Conservation (phyloP, 1,140 invertebrate genomes). For the Drosophila sechellia region DNA sequence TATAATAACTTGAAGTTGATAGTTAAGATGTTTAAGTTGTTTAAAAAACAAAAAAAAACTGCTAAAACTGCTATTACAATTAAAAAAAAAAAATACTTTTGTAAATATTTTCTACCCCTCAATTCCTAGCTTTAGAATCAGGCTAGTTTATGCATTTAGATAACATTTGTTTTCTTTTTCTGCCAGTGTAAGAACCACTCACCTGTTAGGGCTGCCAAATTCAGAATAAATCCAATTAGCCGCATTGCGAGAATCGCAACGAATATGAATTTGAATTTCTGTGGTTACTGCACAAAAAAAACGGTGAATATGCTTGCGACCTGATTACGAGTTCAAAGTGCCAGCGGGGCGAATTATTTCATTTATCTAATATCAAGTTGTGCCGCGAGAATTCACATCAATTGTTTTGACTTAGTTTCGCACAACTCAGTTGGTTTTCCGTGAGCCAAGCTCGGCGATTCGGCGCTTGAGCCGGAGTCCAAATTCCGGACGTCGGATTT, state of each 20-base stretch:
- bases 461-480: slow-evolving; percentile 26
- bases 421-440: slow-evolving; percentile 7
- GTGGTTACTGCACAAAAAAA: background rate
- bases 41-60: no score
- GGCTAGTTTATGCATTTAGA: no score
- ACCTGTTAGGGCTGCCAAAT: slow-evolving; percentile 77
- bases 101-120: no score
- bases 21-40: no score
- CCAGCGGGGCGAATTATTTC: slow-evolving; percentile 39
- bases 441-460: slow-evolving; percentile 37
- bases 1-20: no score
- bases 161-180: background rate
- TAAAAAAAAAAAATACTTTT: no score
- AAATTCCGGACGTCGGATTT: slow-evolving; percentile 40
- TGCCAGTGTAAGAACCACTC: slow-evolving; percentile 34
- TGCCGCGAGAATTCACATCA: slow-evolving; percentile 30
- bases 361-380: slow-evolving; percentile 46
- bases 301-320: background rate
- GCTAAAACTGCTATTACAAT: no score
- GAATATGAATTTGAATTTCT: slow-evolving; percentile 15
- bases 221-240: slow-evolving; percentile 75
- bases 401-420: slow-evolving; percentile 43
- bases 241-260: slow-evolving; percentile 38
- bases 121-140: no score
- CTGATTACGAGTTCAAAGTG: slow-evolving; percentile 3